Base-by-base conservation (phyloP, 2,113 vertebrate genomes). In the Willisornis vidua region DNA sequence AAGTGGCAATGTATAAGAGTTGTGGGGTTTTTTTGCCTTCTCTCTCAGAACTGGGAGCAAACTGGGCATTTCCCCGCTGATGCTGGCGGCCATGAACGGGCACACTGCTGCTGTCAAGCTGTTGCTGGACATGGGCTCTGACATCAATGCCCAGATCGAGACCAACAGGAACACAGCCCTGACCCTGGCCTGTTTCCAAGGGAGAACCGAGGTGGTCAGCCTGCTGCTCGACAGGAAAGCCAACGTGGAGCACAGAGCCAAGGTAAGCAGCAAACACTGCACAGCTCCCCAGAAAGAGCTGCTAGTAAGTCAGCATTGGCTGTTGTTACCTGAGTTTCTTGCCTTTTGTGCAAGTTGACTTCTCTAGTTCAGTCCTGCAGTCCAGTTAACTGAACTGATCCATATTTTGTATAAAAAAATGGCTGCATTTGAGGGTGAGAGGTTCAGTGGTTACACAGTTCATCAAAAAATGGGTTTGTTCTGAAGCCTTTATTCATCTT, bases 81-180 rank as follows among this genome's bases (percentile, higher is more conserved):
- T 99, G 99, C 96, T 99, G 97, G 99, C 99, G 87, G 99, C 99
- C 87, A 99, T 99, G 99, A 99, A 99, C 12, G 99, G 99, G 35
- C 99, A 99, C 41, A 99, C 99, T 25, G 99, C 99, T 75, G 99
- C 99, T 73, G 99, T 99, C 90, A 99, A 99, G 97, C 97, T 99
- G 48, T 94, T 99, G 58, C 97, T 99, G 93, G 99, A 99, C 96
- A 99, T 99, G 99, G 99, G 99, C 92, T 99, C 99, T 1, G 99
- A 99, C 90, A 99, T 99, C 96, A 99, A 99, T 37, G 99, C 99
- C 93, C 99, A 99, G 97, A 99, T 99, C 37, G 99, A 99, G 97
- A 99, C 99, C 96, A 99, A 99, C 97, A 99, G 99, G 95, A 99
- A 99, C 86, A 99, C 99, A 39, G 99, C 99, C 31, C 98, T 99